Base-by-base conservation (phyloP, 64 coral and sea anemone genomes). In the Dendronephthya gigantea region DNA sequence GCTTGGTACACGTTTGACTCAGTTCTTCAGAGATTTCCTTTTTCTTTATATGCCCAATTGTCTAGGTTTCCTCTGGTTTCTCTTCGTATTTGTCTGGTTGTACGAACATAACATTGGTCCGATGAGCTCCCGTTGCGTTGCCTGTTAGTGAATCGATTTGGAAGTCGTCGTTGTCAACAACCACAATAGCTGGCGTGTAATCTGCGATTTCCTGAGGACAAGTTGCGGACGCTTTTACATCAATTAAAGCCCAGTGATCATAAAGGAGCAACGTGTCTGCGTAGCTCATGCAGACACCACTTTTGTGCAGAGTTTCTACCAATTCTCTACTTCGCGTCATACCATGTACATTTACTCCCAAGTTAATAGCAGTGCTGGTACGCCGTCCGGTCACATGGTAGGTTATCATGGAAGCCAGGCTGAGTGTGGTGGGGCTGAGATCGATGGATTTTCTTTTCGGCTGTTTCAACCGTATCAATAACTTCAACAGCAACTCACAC, bases 371-470 rank as follows among this genome's bases (percentile, higher is more conserved):
- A 75, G 69, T 75, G 12, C 27, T 75, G 69, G 69, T 75, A 75
- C 69, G n/a, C 10, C 34, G 69, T 75, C 69, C 69, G 12, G 0
- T 75, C 5, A 75, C 69, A 75, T 75, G 35, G 69, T 75, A 31
- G 69, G 69, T 75, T 75, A 75, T 85, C 83, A 58, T 58, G 35
- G 83, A 85, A 17, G 83, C 83, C 45, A 85, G 51, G 45, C 83
- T 85, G 23, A 85, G 51, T 32, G 43, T 85, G 45, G 83, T 52
- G 83, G 83, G 83, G 56, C 83, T 85, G 51, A 85, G 47, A 55
- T 85, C 83, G 19, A 55, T 30, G 32, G 83, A 56, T 55, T 85
- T 85, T 55, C 83, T 49, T 85, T 49, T 85, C 35, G 83, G 83
- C 45, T 55, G 47, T 55, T 55, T 85, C 83, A 85, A 85, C 45